Evolutionary conservation across 2,797 vertebrate species (phyloP).

Genomic region (Manis pentadactyla): DNA sequence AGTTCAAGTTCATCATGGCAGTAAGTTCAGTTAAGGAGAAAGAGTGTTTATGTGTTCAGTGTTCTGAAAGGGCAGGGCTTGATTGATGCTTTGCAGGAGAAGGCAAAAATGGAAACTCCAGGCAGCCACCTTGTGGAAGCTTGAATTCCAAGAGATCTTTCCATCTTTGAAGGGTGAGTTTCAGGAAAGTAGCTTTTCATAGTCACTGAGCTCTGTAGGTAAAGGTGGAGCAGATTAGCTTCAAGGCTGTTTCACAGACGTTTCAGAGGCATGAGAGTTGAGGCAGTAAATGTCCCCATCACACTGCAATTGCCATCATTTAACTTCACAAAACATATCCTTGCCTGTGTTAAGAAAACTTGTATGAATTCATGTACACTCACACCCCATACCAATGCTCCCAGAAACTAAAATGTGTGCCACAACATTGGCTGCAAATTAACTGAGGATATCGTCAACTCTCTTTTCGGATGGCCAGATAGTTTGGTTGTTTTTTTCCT

Average conservation of each 20-base stretch:
- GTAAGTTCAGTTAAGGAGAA: constrained; percentile 66
- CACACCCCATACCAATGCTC: neutral
- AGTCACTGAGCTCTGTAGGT: neutral
- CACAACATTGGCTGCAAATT: neutral
- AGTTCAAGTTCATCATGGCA: constrained; percentile 65
- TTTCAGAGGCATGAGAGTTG: neutral
- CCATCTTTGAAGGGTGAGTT: neutral
- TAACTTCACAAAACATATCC: neutral
- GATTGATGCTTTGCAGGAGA: constrained; percentile 2
- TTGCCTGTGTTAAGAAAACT: neutral
- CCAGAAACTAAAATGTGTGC: neutral
- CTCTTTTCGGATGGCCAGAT: neutral
- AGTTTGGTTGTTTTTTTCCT: neutral
- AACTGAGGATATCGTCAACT: neutral
- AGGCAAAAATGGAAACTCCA: neutral
- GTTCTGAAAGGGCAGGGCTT: neutral
- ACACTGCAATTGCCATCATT: neutral
- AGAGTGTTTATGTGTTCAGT: constrained; percentile 31
- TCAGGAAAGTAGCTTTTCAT: constrained; percentile 8
- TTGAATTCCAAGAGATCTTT: neutral
- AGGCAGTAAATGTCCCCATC: neutral
- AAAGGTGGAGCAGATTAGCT: neutral
- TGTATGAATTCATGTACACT: neutral
- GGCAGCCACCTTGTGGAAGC: constrained; percentile 23
- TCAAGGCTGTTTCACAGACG: neutral